Base-by-base conservation (phyloP, 2,113 vertebrate species). In the Rallus limicola region DNA sequence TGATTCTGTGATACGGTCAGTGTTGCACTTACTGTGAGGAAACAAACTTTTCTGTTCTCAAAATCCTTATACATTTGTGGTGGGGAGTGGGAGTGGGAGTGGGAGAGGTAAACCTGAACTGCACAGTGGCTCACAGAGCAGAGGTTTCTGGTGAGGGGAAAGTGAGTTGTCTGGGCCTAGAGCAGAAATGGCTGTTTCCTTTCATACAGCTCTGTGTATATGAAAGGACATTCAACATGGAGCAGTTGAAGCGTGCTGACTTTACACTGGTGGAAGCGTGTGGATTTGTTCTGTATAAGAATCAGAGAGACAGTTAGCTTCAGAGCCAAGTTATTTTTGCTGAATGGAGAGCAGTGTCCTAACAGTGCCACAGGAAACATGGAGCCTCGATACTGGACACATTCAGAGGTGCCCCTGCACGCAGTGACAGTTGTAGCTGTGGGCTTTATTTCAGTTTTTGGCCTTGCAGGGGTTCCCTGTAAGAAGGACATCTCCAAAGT, bases 201-300 rank as follows among this genome's bases (percentile, higher is more conserved):
- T 78, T 38, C 31, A 60, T 33, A 31, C 3, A 33, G 4, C 5
- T 33, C 25, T 80, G 21, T 58, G 40, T 13, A 11, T 60, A 31
- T 44, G 50, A 79, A 76, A 42, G 19, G 11, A 0, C 5, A 36
- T 85, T 76, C 60, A 68, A 23, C 4, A 28, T 18, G 11, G 13
- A 58, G 44, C 20, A 56, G 26, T 13, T 23, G 12, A 93, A 76
- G 48, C 1, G 1, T 50, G 38, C 46, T 40, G 46, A 79, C 29
- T 34, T 88, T 38, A 50, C 1, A 50, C 3, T 28, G 6, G 17
- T 50, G 50, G 38, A 90, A 79, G 53, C 0, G 0, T 29, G 8
- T 20, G 24, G 1, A 34, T 71, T 79, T 59, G 42, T 63, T 14
- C 12, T 31, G 55, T 2, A 0, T 50, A 59, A 74, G 12, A 71